Evolutionary conservation across 2,888 invertebrate species (phyloP).

Genomic region (Tenthredo distinguenda): DNA sequence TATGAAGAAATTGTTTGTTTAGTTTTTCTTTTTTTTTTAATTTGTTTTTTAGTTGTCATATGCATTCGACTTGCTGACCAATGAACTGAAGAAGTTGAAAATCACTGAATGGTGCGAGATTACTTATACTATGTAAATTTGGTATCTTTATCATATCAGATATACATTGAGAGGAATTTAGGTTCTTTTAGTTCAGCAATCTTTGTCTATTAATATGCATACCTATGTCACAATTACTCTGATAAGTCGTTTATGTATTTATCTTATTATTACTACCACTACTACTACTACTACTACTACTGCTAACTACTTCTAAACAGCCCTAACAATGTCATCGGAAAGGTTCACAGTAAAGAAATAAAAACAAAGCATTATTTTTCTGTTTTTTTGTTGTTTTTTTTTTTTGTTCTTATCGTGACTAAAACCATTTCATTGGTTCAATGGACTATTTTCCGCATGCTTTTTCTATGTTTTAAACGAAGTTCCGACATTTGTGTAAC

Average conservation of each 20-base stretch:
- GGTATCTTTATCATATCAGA: conserved; percentile 40
- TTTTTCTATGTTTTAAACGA: conserved; percentile 12
- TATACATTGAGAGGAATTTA: conserved; percentile 10
- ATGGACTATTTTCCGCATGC: conserved; percentile 5
- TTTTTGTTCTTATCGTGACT: conserved; percentile 1
- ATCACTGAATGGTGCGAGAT: conserved; percentile 25
- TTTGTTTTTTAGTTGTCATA: conserved; percentile 61
- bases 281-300: neutral
- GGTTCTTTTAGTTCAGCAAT: conserved; percentile 37
- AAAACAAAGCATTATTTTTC: neutral
- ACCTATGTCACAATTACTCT: conserved; percentile 22
- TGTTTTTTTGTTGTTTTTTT: neutral
- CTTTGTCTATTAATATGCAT: neutral
- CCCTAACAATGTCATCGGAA: conserved; percentile 6
- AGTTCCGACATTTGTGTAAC: conserved; percentile 28
- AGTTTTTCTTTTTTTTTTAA: conserved; percentile 58
- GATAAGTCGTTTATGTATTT: conserved; percentile 35
- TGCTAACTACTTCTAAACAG: neutral
- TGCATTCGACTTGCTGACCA: conserved; percentile 66
- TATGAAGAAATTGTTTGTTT: conserved; percentile 59
- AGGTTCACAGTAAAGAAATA: conserved; percentile 30
- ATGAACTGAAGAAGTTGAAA: conserved; percentile 66
- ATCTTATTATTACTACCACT: conserved; percentile 1
- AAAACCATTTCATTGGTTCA: conserved; percentile 11
- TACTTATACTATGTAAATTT: conserved; percentile 3